Percentiles rank a stretch among this genome's conserved stretches.
Evolutionary conservation across 2,113 vertebrate genomes (phyloP).

Genomic region (Sturnira hondurensis): DNA sequence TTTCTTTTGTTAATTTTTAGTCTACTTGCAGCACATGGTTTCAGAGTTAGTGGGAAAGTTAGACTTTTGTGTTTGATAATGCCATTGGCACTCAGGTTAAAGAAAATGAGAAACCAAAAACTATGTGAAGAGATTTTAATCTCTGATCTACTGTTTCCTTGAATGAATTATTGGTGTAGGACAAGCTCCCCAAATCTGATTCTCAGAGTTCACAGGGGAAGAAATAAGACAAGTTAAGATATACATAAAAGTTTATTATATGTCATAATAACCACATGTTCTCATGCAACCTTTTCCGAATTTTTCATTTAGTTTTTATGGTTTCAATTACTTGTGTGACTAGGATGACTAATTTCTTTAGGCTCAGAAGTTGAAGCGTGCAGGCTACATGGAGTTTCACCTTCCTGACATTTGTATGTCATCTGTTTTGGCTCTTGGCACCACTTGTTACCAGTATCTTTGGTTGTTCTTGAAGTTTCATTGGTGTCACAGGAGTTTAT

Average conservation of each 20-base stretch:
- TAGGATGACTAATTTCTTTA: not conserved
- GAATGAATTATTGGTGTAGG: conserved; percentile 32
- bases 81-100: not conserved
- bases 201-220: not conserved
- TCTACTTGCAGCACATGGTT: conserved; percentile 9
- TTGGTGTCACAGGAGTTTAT: not conserved
- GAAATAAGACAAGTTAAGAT: not conserved
- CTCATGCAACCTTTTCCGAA: not conserved
- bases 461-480: not conserved
- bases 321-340: not conserved
- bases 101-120: conserved; percentile 15
- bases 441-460: not conserved
- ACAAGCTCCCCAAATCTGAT: not conserved
- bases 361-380: not conserved
- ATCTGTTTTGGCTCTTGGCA: not conserved
- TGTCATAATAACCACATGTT: not conserved
- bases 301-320: not conserved
- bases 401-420: not conserved
- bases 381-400: not conserved
- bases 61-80: conserved; percentile 39
- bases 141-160: not conserved
- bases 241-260: not conserved
- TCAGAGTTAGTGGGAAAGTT: conserved; percentile 29
- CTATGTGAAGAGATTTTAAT: not conserved
- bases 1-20: conserved; percentile 58